Evolutionary conservation across 2,113 vertebrate genomes (phyloP), one percentile per base, ranked within the genome.

Genomic region (Scomber scombrus): DNA sequence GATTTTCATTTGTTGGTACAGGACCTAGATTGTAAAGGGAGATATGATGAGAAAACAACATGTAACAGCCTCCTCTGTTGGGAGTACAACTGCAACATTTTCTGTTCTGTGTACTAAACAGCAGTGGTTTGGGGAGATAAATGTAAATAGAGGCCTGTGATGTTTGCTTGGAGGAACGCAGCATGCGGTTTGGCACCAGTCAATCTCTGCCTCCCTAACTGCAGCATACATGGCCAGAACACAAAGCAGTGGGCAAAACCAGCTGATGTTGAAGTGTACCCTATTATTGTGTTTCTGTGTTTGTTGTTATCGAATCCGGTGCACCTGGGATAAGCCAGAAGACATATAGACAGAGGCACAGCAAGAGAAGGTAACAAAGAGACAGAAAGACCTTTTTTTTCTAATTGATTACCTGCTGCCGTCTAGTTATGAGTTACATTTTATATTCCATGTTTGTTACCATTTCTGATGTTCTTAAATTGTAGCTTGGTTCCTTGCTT

Each of bases 121-220:
- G 71, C 55, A 73, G 80, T 21, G 45, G 75, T 60, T 85, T 66
- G 62, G 69, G 75, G 68, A 71, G 45, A 54, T 84, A 82, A 81
- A 85, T 90, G 79, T 85, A 93, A 90, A 90, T 86, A 85, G 78
- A 85, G 71, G 81, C 71, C 81, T 82, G 82, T 82, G 77, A 85
- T 88, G 85, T 83, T 78, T 82, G 82, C 86, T 83, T 74, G 78
- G 58, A 83, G 71, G 71, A 74, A 74, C 71, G 15, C 82, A 84
- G 88, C 85, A 64, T 80, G 75, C 77, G 79, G 81, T 72, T 80
- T 85, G 78, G 79, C 88, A 78, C 71, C 71, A 85, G 84, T 92
- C 82, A 84, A 55, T 86, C 80, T 85, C 75, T 72, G 77, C 68
- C 75, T 82, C 78, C 71, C 57, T 84, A 71, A 88, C 81, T 82